Base-by-base conservation (phyloP, 2,888 invertebrate species). In the Margaritifera margaritifera region DNA sequence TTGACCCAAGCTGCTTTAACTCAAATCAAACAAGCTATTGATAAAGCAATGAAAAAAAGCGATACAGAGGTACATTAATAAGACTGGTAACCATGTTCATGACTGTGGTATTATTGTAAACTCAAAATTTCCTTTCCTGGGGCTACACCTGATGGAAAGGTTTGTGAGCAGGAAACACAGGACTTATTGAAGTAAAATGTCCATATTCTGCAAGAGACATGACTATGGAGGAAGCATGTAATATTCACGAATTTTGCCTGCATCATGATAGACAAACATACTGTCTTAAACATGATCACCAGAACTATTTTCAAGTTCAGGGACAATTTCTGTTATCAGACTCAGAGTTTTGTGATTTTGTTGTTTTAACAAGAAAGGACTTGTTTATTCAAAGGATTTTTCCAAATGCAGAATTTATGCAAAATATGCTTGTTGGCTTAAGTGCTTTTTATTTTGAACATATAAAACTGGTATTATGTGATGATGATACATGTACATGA, bases 151-250 rank as follows among this genome's bases (percentile, higher is more conserved):
- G 73, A 76, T 67, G 67, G 64, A 20, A 66, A 62, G 20, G 58
- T 69, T 18, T 73, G 65, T 59, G 63, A 71, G 18, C 61, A 56
- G 63, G 50, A 22, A 60, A 19, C n/a, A 64, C 64, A 42, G 72
- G 66, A 25, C 61, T 75, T 22, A 22, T 76, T 4, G 76, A 76
- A 65, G 69, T 73, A 2, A 74, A 76, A 42, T 76, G 76, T 65
- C 66, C 67, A 8, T 69, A 74, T 50, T 68, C 73, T 42, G 64
- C 57, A 27, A 54, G 71, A 27, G 61, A 76, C 42, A 55, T 68
- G n/a, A n/a, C n/a, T n/a, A n/a, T n/a, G n/a, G n/a, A n/a, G n/a
- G n/a, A n/a, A n/a, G n/a, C n/a, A n/a, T n/a, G n/a, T n/a, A n/a
- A n/a, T n/a, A n/a, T n/a, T n/a, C n/a, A n/a, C n/a, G n/a, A n/a